Evolutionary conservation across 2,797 vertebrate genomes (phyloP).

Genomic region (Enoplosus armatus): DNA sequence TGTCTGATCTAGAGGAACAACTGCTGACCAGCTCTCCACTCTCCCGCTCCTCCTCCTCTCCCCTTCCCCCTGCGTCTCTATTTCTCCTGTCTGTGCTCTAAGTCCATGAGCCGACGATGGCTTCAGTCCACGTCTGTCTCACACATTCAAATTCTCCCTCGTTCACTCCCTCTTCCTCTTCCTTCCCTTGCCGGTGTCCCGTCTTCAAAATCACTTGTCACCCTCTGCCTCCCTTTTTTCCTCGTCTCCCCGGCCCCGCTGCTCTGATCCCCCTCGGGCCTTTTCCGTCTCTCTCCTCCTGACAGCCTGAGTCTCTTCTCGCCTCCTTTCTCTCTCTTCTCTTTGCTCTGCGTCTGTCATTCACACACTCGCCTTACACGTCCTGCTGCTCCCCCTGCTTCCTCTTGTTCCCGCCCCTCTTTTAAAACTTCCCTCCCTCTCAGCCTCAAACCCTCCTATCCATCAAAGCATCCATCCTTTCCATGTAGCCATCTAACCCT

Average conservation of each 20-base stretch:
- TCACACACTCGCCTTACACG: constrained; percentile 73
- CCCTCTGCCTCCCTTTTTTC: constrained; percentile 50
- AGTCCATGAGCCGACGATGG: constrained; percentile 77
- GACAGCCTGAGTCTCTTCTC: constrained; percentile 72
- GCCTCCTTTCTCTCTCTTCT: constrained; percentile 56
- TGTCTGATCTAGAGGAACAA: constrained; percentile 73
- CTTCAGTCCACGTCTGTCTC: constrained; percentile 76
- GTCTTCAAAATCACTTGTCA: constrained; percentile 75
- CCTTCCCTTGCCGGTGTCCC: constrained; percentile 59
- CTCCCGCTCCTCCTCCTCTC: constrained; percentile 53
- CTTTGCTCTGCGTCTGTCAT: constrained; percentile 76
- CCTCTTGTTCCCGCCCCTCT: constrained; percentile 77
- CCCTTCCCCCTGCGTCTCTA: constrained; percentile 59
- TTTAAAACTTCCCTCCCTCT: constrained; percentile 77
- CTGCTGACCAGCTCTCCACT: constrained; percentile 75
- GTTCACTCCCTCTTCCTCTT: constrained; percentile 66
- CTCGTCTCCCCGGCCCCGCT: constrained; percentile 53
- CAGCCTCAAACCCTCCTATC: constrained; percentile 71
- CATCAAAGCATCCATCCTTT: constrained; percentile 72
- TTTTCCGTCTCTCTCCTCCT: constrained; percentile 75
- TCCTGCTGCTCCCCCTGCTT: constrained; percentile 61
- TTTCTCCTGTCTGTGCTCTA: constrained; percentile 66
- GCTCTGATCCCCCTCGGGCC: constrained; percentile 75
- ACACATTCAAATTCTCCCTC: constrained; percentile 82
- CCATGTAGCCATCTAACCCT: constrained; percentile 62